These are phyloP conservation scores for Parotia lawesii DNA, from an alignment of 2,113 vertebrate species.

Conservation along the genomic window DNA sequence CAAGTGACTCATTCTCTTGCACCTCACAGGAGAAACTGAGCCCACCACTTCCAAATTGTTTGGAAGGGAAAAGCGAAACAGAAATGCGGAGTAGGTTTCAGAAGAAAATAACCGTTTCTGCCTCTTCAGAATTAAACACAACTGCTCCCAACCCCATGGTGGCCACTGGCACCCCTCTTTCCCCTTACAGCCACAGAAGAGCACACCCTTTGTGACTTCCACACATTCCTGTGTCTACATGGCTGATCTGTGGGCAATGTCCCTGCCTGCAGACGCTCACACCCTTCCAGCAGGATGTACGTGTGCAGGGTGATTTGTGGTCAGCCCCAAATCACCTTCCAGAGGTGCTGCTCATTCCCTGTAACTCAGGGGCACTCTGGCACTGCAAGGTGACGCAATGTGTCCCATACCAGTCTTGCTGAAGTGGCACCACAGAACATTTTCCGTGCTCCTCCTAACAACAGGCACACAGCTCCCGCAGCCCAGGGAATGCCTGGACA, in stretches of 20 bases:
- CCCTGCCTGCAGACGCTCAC: not conserved
- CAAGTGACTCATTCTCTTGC: not conserved
- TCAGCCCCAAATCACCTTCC: not conserved
- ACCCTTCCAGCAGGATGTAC: not conserved
- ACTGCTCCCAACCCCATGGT: not conserved
- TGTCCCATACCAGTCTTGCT: not conserved
- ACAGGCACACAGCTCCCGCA: not conserved
- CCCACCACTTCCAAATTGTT: not conserved
- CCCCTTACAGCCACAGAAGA: not conserved
- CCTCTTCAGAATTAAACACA: not conserved
- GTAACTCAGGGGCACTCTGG: not conserved
- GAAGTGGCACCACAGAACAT: fast-evolving
- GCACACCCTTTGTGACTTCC: fast-evolving
- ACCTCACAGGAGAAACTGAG: not conserved
- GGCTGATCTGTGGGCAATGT: not conserved
- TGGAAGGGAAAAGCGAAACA: not conserved
- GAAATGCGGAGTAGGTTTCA: not conserved
- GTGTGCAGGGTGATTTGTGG: not conserved
- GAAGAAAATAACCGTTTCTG: not conserved
- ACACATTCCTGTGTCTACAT: not conserved
- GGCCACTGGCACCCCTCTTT: not conserved
- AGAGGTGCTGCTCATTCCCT: not conserved
- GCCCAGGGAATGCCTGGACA: not conserved
- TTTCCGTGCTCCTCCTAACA: not conserved
- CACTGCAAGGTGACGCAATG: fast-evolving